Base-by-base conservation (phyloP, 2,888 invertebrate species). In the Epicampocera succincta region DNA sequence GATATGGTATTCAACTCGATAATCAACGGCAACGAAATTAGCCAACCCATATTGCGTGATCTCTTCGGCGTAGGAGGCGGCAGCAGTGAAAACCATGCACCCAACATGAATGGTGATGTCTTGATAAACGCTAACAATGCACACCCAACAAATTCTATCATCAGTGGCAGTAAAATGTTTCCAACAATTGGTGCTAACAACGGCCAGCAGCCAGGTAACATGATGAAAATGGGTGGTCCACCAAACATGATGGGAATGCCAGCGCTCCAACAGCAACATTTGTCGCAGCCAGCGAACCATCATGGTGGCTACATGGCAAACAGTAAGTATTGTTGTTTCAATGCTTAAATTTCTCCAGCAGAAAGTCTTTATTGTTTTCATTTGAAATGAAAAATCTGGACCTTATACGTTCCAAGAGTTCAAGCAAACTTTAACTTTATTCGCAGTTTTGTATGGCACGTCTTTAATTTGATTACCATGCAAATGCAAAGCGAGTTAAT, bases 1-100 rank as follows among this genome's bases (percentile, higher is more conserved):
- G 91, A 91, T 86, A 85, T 91, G 84, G 91, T 90, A 2, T 91
- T 91, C 72, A 90, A 91, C 79, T 90, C 90, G 4, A 87, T 91
- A 38, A 89, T 91, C 87, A 91, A 90, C 83, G 91, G 90, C 6
- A 90, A 90, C 68, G 90, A 90, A 56, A 89, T 90, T 40, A 88
- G 90, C 4, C 91, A 91, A 80, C 91, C 91, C 5, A 90, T 91
- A 54, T 83, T 91, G 8, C 86, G 91, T 3, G 91, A 91, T 85
- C 86, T 91, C 12, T 85, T 91, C 40, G 90, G 90, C 42, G 90
- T 90, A 86, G 90, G 89, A 15, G 88, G 89, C 2, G 71, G 86
- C 85, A 84, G 86, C 85, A 84, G 85, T 74, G 84, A 85, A 72
- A 84, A 83, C 84, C 84, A 33, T 85, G 86, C 68, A 84, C 84